phyloP scores from a whole-genome alignment of 2,797 vertebrate species.

The Diglossa cyanea region DNA sequence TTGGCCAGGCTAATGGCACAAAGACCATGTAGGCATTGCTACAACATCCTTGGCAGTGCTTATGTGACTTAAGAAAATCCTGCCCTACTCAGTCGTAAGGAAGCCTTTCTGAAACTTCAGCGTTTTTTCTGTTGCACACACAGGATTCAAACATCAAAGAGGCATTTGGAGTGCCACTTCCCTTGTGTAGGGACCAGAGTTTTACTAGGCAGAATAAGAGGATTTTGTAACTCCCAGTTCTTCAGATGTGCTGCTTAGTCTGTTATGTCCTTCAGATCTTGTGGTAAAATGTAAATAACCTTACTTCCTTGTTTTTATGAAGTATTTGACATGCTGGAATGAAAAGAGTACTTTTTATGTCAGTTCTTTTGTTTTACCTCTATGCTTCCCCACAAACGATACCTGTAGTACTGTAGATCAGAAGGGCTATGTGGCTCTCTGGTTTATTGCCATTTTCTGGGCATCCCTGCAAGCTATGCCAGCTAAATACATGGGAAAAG shows the following conservation, averaged over 20 bases:
- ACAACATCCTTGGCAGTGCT: not conserved
- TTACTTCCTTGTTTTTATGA: not conserved
- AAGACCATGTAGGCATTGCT: not conserved
- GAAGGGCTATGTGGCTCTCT: not conserved
- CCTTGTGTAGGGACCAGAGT: not conserved
- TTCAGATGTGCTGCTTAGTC: not conserved
- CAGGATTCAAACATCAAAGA: not conserved
- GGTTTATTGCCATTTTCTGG: not conserved
- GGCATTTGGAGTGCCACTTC: not conserved
- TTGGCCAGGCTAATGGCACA: not conserved
- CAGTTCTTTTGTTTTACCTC: not conserved
- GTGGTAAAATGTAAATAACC: not conserved
- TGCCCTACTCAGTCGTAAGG: not conserved
- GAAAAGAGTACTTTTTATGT: not conserved
- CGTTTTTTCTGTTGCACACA: fast-evolving
- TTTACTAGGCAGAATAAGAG: not conserved
- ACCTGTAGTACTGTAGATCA: not conserved
- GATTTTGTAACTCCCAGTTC: not conserved
- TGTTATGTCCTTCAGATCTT: not conserved
- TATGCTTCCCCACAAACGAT: fast-evolving
- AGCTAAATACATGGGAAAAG: not conserved
- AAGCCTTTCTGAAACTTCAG: not conserved
- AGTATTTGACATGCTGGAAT: not conserved
- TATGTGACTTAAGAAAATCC: not conserved
- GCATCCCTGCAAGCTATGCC: not conserved